Conservation (phyloP, 2,113 vertebrate species). For the Dipodomys merriami region DNA sequence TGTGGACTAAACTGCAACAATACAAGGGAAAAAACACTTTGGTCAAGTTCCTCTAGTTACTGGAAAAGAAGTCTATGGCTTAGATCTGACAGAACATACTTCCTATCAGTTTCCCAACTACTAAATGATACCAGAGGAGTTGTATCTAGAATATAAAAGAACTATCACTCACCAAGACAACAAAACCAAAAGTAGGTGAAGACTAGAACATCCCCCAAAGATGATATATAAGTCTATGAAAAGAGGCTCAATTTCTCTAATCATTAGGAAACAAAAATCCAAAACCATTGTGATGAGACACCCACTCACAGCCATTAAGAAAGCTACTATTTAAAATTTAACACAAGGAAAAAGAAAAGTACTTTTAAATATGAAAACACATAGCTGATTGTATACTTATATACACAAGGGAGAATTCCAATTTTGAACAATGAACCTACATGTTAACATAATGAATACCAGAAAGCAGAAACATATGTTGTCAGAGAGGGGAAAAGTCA, state of each 20-base stretch:
- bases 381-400: too few species aligned
- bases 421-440: too few species aligned
- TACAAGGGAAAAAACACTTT: neutral
- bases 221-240: neutral
- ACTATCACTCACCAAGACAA: neutral
- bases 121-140: neutral
- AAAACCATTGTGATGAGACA: neutral
- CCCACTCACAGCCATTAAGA: neutral
- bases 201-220: conserved; percentile 15
- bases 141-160: neutral
- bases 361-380: too few species aligned
- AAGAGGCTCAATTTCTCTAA: neutral
- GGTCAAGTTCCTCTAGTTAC: neutral
- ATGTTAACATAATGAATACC: too few species aligned
- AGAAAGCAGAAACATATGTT: too few species aligned
- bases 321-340: neutral
- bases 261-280: neutral
- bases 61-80: neutral
- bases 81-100: neutral
- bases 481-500: too few species aligned
- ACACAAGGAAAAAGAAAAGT: too few species aligned
- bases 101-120: neutral
- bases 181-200: neutral
- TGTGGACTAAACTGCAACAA: neutral
- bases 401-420: too few species aligned